Base-by-base conservation (phyloP, 2,113 vertebrate genomes). In the Ochotona princeps region DNA sequence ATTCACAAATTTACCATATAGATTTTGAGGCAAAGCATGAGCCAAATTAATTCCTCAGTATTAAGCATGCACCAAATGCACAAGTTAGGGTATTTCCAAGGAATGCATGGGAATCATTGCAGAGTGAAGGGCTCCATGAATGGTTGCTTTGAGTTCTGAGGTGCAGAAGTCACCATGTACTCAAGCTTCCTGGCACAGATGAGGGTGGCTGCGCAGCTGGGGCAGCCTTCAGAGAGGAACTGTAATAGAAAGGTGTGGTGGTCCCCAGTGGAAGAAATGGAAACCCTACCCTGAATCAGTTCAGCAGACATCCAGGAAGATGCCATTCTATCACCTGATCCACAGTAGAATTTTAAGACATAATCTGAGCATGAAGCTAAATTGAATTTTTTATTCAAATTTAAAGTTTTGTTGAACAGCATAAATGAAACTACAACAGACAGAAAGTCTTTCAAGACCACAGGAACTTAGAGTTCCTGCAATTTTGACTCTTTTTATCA, bases 1-100 rank as follows among this genome's bases (percentile, higher is more conserved):
- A 28, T 63, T 93, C 10, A 32, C 28, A 35, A 60, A 23, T 26
- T 87, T 90, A 72, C 32, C 51, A 57, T 86, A 32, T 90, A 38
- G 21, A 72, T 54, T 79, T 87, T 57, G 60, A 92, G 32, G 89
- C 5, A 72, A 94, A 23, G 15, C 7, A 12, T 79, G 17, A 28
- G 60, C 51, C 82, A 86, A 73, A 12, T 3, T 4, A 32, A 87
- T n/a, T 63, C 49, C 26, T 15, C 44, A 75, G n/a, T 69, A 47
- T 21, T 51, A 49, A 90, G 18, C 6, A 76, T 13, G 35, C 70
- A 65, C 44, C 20, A 73, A 65, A n/a, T n/a, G 15, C 15, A 61
- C 18, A 80, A 35, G 15, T 25, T 10, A 70, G 63, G 38, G 73
- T 44, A 57, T 25, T 4, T 49, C 32, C 11, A 12, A 14, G 49